Evolutionary conservation across 2,888 invertebrate species (phyloP), one percentile per base, ranked within the genome.

Genomic region (Camponotus fellah): DNA sequence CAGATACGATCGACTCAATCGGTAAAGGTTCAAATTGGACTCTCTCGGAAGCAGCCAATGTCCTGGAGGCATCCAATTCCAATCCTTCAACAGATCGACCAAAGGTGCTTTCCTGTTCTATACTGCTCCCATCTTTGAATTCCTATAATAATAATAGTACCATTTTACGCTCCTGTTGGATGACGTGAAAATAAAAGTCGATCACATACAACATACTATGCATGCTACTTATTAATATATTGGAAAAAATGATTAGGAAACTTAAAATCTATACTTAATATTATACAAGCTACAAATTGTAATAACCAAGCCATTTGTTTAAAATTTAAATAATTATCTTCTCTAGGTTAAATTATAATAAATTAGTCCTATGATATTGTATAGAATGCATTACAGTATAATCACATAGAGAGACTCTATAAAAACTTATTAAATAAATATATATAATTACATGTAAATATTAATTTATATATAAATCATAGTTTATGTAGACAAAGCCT

Each of bases 21-120:
- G 94, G 92, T 58, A 94, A 79, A 5, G 94, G 93, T 72, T 94
- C 94, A 75, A 94, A 94, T 26, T 93, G 93, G 8, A 94, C 89
- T n/a, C 91, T 92, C 53, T 94, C 93, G 10, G 84, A 88, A 84
- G 89, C 72, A 21, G 89, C 86, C 26, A 90, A 76, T n/a, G 89
- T 87, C 12, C 91, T 89, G 9, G 95, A 92, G 10, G 93, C 93
- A 83, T 94, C 94, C 37, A 95, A 87, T 80, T 94, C 94, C 83
- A 95, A 83, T 60, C 93, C 92, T 46, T 93, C 92, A 0, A 92
- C 81, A 3, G 92, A 89, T 49, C 91, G 91, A 64, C 92, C 92
- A 37, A 93, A 86, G 17, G 92, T 89, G 60, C 91, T 87, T 26
- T 94, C 94, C 10, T 92, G 92, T 26, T 91, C 93, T 5, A 91